A percentile compares a stretch with the other conserved stretches of the same genome.
Conservation (phyloP, 2,113 vertebrate genomes). For the Barnardius zonarius region DNA sequence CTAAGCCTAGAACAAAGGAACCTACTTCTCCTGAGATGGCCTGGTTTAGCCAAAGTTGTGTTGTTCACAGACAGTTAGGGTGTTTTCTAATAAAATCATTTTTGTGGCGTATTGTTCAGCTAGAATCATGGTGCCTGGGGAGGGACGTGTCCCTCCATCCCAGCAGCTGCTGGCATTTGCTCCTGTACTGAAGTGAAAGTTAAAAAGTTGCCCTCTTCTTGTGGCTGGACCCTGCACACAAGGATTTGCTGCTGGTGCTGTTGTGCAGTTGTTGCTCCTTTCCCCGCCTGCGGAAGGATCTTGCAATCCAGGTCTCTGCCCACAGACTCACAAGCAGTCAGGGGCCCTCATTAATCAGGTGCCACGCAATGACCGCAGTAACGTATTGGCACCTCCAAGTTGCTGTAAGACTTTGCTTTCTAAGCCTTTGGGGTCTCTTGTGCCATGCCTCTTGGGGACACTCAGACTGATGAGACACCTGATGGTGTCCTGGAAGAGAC, state of each 20-base stretch:
- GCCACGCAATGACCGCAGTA: fast-evolving
- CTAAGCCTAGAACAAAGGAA: background rate
- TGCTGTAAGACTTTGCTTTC: background rate
- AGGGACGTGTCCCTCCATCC: background rate
- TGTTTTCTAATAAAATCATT: background rate
- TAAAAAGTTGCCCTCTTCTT: background rate
- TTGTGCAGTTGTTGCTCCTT: background rate
- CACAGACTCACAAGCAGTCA: background rate
- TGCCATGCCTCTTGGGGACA: background rate
- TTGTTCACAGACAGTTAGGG: background rate
- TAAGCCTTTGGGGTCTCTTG: background rate
- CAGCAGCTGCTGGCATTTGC: background rate
- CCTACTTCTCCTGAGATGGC: background rate
- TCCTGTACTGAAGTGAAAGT: background rate
- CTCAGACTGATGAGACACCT: background rate
- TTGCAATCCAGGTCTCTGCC: background rate
- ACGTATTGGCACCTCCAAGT: fast-evolving
- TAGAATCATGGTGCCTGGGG: background rate
- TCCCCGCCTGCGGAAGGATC: background rate
- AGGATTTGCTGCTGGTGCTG: background rate
- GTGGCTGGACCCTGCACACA: background rate
- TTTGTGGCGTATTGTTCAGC: background rate
- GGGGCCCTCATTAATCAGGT: background rate
- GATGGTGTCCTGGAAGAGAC: background rate
- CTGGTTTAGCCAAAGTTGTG: background rate